Evolutionary conservation across 2,797 vertebrate genomes (phyloP).

Genomic region (Limnodromus scolopaceus): DNA sequence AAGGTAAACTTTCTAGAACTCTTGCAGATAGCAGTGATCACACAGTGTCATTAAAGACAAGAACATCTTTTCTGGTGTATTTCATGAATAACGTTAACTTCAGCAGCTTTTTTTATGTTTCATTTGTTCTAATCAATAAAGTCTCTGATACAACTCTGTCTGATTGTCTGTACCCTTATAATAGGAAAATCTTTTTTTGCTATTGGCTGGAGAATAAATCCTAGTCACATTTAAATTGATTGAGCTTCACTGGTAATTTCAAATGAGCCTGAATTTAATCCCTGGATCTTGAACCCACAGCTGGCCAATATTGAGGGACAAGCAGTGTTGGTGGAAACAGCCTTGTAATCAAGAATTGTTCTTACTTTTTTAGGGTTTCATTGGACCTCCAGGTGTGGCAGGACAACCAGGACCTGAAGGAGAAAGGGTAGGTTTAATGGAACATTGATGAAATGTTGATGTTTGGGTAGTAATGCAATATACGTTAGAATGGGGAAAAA

Average conservation of each 20-base stretch:
- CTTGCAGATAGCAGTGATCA: background rate
- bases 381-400: slow-evolving; percentile 89
- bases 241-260: background rate
- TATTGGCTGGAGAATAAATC: background rate
- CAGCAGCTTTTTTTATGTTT: background rate
- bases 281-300: background rate
- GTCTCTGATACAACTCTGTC: background rate
- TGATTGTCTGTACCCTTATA: background rate
- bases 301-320: background rate
- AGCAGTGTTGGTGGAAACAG: background rate
- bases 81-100: background rate
- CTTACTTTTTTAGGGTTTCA: slow-evolving; percentile 88
- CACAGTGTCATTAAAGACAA: background rate
- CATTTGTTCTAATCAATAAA: background rate
- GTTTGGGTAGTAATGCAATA: background rate
- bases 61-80: background rate
- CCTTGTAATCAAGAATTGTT: background rate
- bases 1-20: background rate
- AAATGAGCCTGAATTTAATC: background rate
- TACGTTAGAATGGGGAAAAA: background rate
- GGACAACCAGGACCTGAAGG: slow-evolving; percentile 91
- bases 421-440: slow-evolving; percentile 85
- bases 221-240: background rate
- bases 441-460: background rate
- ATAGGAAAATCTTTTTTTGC: background rate